These are phyloP conservation scores for Dicaeum eximium DNA, from an alignment of 2,113 vertebrate species.

Conservation along the genomic window DNA sequence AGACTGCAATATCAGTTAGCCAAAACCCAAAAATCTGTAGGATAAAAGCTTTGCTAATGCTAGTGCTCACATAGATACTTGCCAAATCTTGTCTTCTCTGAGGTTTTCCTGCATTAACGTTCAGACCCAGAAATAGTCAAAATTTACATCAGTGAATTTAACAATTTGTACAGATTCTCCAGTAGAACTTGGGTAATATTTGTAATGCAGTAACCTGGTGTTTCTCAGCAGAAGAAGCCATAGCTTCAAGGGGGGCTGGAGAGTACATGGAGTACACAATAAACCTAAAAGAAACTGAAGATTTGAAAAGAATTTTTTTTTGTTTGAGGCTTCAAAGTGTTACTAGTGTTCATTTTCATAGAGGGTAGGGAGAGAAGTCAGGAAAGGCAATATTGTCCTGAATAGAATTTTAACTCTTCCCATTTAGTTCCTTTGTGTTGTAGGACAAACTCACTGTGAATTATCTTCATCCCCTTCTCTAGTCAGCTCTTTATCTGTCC, in stretches of 20 bases:
- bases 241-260: neutral
- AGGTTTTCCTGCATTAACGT: neutral
- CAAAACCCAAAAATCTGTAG: neutral
- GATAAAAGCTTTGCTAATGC: neutral
- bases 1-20: neutral
- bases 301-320: neutral
- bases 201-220: neutral
- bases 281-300: neutral
- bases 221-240: neutral
- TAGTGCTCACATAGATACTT: neutral
- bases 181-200: neutral
- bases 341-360: neutral
- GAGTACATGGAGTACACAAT: fast-evolving
- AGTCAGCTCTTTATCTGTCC: neutral
- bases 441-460: neutral
- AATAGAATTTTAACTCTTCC: neutral
- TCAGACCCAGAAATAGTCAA: neutral
- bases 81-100: neutral
- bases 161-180: neutral
- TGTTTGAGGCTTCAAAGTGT: neutral
- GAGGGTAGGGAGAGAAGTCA: neutral
- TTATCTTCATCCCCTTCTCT: neutral
- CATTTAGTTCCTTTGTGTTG: neutral
- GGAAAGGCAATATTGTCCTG: neutral
- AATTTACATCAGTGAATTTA: neutral